Evolutionary conservation across 2,113 vertebrate genomes (phyloP).

Genomic region (Clarias magur): DNA sequence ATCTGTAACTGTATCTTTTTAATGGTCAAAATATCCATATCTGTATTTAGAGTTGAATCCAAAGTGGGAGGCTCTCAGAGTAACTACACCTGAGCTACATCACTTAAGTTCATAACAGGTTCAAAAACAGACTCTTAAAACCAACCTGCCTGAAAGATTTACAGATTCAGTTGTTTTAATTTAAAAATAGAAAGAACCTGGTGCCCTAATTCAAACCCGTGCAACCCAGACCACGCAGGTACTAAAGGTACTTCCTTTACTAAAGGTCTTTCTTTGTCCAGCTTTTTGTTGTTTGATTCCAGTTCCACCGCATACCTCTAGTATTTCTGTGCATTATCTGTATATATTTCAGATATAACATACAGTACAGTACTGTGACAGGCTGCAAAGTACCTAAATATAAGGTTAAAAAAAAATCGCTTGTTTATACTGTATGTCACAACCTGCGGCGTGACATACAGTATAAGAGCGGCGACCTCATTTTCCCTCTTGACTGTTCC

Average conservation of each 20-base stretch:
- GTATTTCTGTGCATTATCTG: not conserved
- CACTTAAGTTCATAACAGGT: not conserved
- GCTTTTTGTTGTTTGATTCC: not conserved
- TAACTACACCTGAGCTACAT: not conserved
- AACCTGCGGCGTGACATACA: too few relatives aligned
- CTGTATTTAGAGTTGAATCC: not conserved
- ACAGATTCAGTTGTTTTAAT: not conserved
- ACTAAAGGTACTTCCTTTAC: not conserved
- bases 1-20: not conserved
- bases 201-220: not conserved
- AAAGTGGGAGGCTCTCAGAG: not conserved
- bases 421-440: too few relatives aligned
- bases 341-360: too few relatives aligned
- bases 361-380: too few relatives aligned
- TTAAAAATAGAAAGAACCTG: not conserved
- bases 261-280: not conserved
- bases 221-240: not conserved
- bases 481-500: too few relatives aligned
- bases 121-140: too few relatives aligned
- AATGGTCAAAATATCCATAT: not conserved
- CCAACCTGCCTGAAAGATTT: not conserved
- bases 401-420: too few relatives aligned
- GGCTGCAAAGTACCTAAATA: too few relatives aligned
- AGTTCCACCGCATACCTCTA: not conserved
- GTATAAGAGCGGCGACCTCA: too few relatives aligned